Evolutionary conservation across 2,888 invertebrate genomes (phyloP).

Genomic region (Eupeodes latifasciatus): DNA sequence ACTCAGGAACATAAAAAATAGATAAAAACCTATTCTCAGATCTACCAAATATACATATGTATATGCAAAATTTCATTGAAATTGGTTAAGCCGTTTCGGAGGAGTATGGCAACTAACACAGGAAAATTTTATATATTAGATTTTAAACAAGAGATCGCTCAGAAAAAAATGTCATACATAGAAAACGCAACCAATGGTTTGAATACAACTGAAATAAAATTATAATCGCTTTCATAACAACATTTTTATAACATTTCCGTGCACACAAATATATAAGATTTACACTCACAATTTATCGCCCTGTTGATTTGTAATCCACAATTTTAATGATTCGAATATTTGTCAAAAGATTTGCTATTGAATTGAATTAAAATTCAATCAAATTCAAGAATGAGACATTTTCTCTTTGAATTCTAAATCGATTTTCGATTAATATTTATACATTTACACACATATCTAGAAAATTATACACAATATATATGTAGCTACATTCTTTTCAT

Average conservation of each 20-base stretch:
- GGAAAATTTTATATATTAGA: too few species aligned
- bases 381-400: conserved; percentile 14
- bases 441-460: too few species aligned
- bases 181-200: too few species aligned
- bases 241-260: not conserved
- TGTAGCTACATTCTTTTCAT: conserved; percentile 3
- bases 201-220: too few species aligned
- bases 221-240: not conserved
- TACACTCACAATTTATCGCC: conserved; percentile 14
- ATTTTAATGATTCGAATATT: conserved; percentile 46
- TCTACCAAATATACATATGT: too few species aligned
- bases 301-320: conserved; percentile 27
- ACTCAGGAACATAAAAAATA: too few species aligned
- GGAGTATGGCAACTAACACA: too few species aligned
- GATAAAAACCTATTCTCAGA: too few species aligned
- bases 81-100: too few species aligned
- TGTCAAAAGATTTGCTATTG: conserved; percentile 22
- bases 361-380: conserved; percentile 32
- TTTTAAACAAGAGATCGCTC: too few species aligned
- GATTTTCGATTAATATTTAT: conserved; percentile 4
- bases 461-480: not conserved
- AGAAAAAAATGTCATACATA: too few species aligned
- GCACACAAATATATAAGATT: not conserved
- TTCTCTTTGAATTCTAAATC: conserved; percentile 10
- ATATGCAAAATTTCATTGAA: too few species aligned